Percentiles rank a stretch among this genome's conserved stretches.
Conservation (phyloP, 2,888 invertebrate species). For the Horisme vitalbata region DNA sequence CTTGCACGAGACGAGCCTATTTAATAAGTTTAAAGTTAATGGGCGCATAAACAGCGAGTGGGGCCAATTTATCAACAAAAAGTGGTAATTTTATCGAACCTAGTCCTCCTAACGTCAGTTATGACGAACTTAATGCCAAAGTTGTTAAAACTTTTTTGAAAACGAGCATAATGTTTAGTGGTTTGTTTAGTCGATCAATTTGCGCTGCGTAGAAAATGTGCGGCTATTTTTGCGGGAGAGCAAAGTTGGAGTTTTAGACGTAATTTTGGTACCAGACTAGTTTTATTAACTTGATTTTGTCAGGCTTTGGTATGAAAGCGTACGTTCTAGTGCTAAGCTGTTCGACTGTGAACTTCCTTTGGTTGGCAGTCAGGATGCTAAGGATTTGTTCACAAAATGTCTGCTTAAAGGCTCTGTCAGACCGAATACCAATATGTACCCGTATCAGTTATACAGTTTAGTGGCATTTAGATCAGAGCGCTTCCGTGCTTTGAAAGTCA, state of each 20-base stretch:
- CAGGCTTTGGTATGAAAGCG: slow-evolving; percentile 16
- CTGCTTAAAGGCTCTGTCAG: too few species aligned
- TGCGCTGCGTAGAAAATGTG: slow-evolving; percentile 33
- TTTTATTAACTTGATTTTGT: slow-evolving; percentile 24
- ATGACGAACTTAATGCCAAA: slow-evolving; percentile 55
- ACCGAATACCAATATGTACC: too few species aligned
- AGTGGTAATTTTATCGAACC: slow-evolving; percentile 73
- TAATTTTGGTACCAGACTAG: slow-evolving; percentile 24
- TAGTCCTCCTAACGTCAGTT: slow-evolving; percentile 61
- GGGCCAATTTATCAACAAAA: slow-evolving; percentile 76
- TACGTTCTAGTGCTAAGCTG: slow-evolving; percentile 11
- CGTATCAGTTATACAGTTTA: too few species aligned
- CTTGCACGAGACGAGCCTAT: too few species aligned
- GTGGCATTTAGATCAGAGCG: too few species aligned
- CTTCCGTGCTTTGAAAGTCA: too few species aligned
- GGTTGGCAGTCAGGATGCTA: not conserved
- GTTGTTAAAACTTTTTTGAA: slow-evolving; percentile 54
- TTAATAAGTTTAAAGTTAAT: slow-evolving; percentile 78
- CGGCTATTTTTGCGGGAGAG: slow-evolving; percentile 29
- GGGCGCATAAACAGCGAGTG: slow-evolving; percentile 68
- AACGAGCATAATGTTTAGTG: slow-evolving; percentile 47
- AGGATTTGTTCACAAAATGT: too few species aligned
- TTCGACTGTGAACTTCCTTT: slow-evolving; percentile 9
- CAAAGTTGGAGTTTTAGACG: slow-evolving; percentile 27
- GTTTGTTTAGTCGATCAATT: slow-evolving; percentile 48